phyloP scores from a whole-genome alignment of 1,140 invertebrate genomes.

The Hylaeus anthracinus region DNA sequence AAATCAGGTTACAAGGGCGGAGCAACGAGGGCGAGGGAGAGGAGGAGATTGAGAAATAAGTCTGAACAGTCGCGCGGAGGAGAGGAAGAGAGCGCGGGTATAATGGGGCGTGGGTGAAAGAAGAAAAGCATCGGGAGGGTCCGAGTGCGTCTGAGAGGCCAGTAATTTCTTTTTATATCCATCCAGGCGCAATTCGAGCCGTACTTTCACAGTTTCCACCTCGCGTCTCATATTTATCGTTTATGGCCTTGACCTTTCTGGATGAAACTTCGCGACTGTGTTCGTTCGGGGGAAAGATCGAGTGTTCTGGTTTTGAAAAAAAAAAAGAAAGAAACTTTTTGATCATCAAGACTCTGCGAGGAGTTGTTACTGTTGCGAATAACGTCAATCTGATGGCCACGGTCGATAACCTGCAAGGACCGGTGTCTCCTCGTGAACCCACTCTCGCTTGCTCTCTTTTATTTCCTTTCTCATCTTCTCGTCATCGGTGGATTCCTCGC shows the following conservation, averaged over 20 bases:
- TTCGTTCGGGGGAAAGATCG: not conserved
- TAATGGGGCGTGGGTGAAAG: conserved; percentile 1
- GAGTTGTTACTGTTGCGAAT: too few species aligned
- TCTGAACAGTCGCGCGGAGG: conserved; percentile 35
- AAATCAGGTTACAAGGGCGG: conserved; percentile 61
- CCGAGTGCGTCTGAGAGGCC: conserved; percentile 63
- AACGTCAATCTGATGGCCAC: too few species aligned
- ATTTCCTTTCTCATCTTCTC: too few species aligned
- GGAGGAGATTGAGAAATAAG: conserved; percentile 56
- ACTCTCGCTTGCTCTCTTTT: too few species aligned
- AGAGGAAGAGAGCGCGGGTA: conserved; percentile 4
- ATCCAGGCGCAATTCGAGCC: conserved; percentile 52
- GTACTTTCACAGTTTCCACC: conserved; percentile 35
- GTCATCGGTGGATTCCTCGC: too few species aligned
- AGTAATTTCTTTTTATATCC: conserved; percentile 69
- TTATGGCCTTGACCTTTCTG: conserved; percentile 20
- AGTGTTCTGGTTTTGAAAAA: too few species aligned
- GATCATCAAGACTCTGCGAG: too few species aligned
- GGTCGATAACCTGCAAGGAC: too few species aligned
- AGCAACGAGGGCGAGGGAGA: not conserved
- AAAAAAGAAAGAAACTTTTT: too few species aligned
- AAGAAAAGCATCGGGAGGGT: conserved; percentile 38
- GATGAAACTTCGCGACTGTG: not conserved
- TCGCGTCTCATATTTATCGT: conserved; percentile 50
- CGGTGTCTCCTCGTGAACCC: too few species aligned